Base-by-base conservation (phyloP, 1,140 invertebrate genomes). In the Lysiphlebus fabarum region DNA sequence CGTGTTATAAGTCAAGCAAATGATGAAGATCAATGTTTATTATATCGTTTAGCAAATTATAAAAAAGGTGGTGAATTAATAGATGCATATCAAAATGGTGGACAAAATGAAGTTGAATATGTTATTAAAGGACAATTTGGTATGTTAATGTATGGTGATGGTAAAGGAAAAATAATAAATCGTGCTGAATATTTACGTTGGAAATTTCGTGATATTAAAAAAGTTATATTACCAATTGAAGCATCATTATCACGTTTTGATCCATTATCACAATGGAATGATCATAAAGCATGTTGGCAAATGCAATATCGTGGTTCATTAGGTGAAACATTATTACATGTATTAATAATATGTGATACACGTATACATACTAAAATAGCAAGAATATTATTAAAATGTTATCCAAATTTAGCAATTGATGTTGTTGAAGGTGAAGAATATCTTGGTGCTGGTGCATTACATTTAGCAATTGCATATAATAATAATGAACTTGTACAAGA, bases 341-440 rank as follows among this genome's bases (percentile, higher is more conserved):
- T 99, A 0, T 83, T 97, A 7, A 95, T 98, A 61, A 95, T 98
- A 57, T 94, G 94, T 70, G 93, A 98, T 76, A 95, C 92, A 0
- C 89, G 90, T 71, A 82, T 88, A 17, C 92, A 94, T 74, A 90
- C 90, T 0, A 78, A 88, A 53, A 82, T 99, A 48, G 95, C 95
- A 0, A 85, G 93, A 57, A 90, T 93, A 6, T 75, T 99, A 26
- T 81, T 98, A 0, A 91, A 93, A 72, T 89, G 91, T 67, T 99
- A 94, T 73, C 95, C 96, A 0, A 91, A 90, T 69, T 75, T 97
- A 44, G 91, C 93, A 0, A 80, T 95, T 42, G 96, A 99, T 78
- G 89, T 97, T 10, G 96, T 98, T 53, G 94, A 98, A 82, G 96
- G 95, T 1, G 93, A 97, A 74, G 96, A 99, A 81, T 98, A 98